Percentiles rank a stretch among this genome's conserved stretches.
Conservation (phyloP, 2,888 invertebrate species). For the Apoderus coryli region DNA sequence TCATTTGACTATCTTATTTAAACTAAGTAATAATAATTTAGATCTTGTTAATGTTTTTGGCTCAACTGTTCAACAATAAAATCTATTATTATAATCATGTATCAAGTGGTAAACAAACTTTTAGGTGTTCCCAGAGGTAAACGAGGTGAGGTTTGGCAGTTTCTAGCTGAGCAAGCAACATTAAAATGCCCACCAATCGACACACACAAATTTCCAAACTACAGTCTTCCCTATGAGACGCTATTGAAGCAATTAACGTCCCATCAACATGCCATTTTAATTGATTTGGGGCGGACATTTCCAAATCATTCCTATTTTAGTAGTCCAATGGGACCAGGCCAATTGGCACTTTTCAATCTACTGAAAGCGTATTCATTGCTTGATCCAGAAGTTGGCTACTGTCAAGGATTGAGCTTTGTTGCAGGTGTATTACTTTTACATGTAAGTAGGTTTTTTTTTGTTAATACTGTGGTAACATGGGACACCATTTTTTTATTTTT, state of each 20-base stretch:
- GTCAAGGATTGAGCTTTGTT: constrained; percentile 92
- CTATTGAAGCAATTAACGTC: constrained; percentile 78
- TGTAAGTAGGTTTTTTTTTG: too few species aligned
- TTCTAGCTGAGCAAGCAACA: constrained; percentile 72
- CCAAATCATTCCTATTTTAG: constrained; percentile 90
- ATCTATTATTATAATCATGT: too few species aligned
- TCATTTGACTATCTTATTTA: too few species aligned
- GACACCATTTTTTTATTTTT: too few species aligned
- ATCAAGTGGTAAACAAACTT: too few species aligned
- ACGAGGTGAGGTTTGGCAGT: constrained; percentile 85
- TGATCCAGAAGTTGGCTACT: constrained; percentile 91
- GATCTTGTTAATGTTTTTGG: too few species aligned
- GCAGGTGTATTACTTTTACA: constrained; percentile 87
- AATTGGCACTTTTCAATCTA: constrained; percentile 84
- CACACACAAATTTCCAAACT: constrained; percentile 52
- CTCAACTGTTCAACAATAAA: too few species aligned
- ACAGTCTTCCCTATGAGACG: constrained; percentile 63
- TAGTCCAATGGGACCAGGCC: constrained; percentile 83
- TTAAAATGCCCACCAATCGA: constrained; percentile 58
- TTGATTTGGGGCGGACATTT: constrained; percentile 83
- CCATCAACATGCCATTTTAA: constrained; percentile 92
- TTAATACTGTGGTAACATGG: too few species aligned
- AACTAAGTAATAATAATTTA: too few species aligned
- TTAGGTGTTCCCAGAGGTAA: constrained; percentile 72
- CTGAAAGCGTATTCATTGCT: constrained; percentile 90